Conservation (phyloP, 2,888 invertebrate genomes). For the Hofmannophila pseudospretella region DNA sequence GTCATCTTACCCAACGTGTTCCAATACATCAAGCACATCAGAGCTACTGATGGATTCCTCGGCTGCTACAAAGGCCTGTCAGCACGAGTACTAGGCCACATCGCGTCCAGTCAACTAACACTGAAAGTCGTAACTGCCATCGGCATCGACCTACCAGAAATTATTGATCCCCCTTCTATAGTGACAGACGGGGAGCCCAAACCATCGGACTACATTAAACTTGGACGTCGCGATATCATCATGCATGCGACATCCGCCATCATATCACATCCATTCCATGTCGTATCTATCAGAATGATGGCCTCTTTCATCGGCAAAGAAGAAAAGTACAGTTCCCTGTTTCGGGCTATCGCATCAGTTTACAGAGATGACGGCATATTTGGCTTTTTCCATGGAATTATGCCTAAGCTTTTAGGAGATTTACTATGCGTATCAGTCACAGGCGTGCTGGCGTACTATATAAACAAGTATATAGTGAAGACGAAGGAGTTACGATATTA, state of each 20-base stretch:
- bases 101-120: constrained; percentile 82
- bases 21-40: constrained; percentile 92
- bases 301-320: constrained; percentile 96
- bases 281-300: constrained; percentile 94
- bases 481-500: constrained; percentile 81
- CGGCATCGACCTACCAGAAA: constrained; percentile 68
- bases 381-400: constrained; percentile 92
- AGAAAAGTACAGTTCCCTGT: constrained; percentile 87
- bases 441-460: constrained; percentile 84
- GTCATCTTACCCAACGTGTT: constrained; percentile 93
- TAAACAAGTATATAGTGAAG: constrained; percentile 88
- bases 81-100: constrained; percentile 86
- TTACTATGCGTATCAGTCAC: constrained; percentile 87
- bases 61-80: constrained; percentile 92
- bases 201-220: constrained; percentile 67
- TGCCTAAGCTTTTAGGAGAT: constrained; percentile 92
- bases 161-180: constrained; percentile 65
- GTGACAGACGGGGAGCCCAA: constrained; percentile 67
- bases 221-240: constrained; percentile 82
- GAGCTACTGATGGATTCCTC: constrained; percentile 88
- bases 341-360: constrained; percentile 87
- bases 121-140: constrained; percentile 79
- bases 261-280: constrained; percentile 94
- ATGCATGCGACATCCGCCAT: constrained; percentile 87
- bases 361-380: constrained; percentile 90